A percentile compares a stretch with the other conserved stretches of the same genome.
phyloP scores from a whole-genome alignment of 1,140 invertebrate genomes.

The Lepidurus arcticus region DNA sequence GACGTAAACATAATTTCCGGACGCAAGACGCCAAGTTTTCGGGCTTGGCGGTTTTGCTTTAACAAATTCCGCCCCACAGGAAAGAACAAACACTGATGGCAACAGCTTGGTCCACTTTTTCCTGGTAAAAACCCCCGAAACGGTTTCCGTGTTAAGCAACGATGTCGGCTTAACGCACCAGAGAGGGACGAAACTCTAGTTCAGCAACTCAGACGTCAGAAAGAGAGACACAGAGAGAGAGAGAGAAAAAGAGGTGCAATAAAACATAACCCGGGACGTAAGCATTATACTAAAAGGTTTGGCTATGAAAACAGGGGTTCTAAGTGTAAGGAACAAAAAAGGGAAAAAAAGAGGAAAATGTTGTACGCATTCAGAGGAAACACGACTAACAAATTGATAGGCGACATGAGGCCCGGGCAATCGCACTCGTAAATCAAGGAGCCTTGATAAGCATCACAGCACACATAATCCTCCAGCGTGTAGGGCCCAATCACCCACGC shows the following conservation, averaged over 20 bases:
- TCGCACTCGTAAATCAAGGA: not conserved
- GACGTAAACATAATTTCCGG: too few relatives aligned
- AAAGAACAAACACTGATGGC: not conserved
- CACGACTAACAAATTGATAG: conserved; percentile 20
- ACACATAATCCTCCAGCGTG: conserved; percentile 2
- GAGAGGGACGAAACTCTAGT: too few relatives aligned
- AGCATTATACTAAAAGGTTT: not conserved
- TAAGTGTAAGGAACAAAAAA: not conserved
- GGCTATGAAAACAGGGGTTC: not conserved
- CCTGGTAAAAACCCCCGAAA: not conserved
- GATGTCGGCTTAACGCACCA: too few relatives aligned
- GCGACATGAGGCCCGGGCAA: conserved; percentile 14
- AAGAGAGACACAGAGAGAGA: not conserved
- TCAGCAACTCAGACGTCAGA: too few relatives aligned
- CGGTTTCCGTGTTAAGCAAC: too few relatives aligned
- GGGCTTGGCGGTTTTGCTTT: too few relatives aligned
- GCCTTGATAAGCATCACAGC: conserved; percentile 7
- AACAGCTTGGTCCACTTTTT: not conserved
- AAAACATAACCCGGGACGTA: not conserved
- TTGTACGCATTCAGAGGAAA: conserved; percentile 9
- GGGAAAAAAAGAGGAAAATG: not conserved
- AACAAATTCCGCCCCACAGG: too few relatives aligned
- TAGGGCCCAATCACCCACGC: not conserved
- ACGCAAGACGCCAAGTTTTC: too few relatives aligned
- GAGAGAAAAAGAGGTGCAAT: not conserved